Percentiles rank a stretch among this genome's conserved stretches.
Evolutionary conservation across 1,140 invertebrate genomes (phyloP).

Genomic region (Penaeus vannamei): DNA sequence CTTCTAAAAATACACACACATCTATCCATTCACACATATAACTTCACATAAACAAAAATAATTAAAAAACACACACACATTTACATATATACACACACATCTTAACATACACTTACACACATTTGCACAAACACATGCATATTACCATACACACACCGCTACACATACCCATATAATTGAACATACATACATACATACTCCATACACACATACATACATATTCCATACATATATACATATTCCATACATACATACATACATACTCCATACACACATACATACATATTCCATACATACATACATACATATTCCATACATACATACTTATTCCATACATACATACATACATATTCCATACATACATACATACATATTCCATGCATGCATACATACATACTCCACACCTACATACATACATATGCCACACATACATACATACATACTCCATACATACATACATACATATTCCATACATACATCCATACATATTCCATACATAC

Average conservation of each 20-base stretch:
- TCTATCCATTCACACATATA: too few relatives aligned
- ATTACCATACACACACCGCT: background rate
- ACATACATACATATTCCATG: slow-evolving; percentile 39
- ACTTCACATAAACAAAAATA: too few relatives aligned
- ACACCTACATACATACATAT: too few relatives aligned
- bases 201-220: too few relatives aligned
- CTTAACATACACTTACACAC: too few relatives aligned
- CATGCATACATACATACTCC: too few relatives aligned
- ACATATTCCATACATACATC: slow-evolving; percentile 19
- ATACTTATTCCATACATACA: too few relatives aligned
- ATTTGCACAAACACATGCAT: slow-evolving; percentile 26
- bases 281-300: slow-evolving; percentile 42
- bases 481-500: slow-evolving; percentile 22
- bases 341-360: slow-evolving; percentile 39
- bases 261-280: slow-evolving; percentile 14
- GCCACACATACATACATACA: slow-evolving; percentile 41
- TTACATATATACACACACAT: too few relatives aligned
- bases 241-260: background rate
- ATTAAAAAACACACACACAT: too few relatives aligned
- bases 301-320: too few relatives aligned
- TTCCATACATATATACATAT: background rate
- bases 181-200: slow-evolving; percentile 33
- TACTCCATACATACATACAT: slow-evolving; percentile 22
- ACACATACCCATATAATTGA: slow-evolving; percentile 12
- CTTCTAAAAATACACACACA: too few relatives aligned